phyloP scores from a whole-genome alignment of 1,140 invertebrate genomes.

The Drosophila micromelanica region DNA sequence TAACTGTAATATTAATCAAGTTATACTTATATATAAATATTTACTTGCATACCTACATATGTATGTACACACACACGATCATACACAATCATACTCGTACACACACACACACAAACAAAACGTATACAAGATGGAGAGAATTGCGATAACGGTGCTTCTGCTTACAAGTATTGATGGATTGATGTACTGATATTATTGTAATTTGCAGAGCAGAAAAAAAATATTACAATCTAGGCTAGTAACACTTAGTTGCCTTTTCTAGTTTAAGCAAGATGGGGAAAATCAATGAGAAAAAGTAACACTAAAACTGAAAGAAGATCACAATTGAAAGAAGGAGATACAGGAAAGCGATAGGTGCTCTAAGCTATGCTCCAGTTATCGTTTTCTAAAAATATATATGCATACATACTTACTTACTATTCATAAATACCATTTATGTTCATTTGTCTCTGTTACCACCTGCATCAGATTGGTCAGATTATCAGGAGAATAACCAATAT shows the following conservation, averaged over 20 bases:
- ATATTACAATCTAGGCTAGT: constrained; percentile 36
- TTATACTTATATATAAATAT: background rate
- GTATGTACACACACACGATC: background rate
- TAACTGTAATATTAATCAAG: constrained; percentile 13
- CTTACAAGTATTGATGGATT: background rate
- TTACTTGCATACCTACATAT: background rate
- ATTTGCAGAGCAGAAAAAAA: background rate
- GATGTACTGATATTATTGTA: too few relatives aligned
- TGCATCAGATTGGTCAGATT: background rate
- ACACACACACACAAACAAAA: constrained; percentile 25
- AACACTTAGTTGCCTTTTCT: constrained; percentile 54
- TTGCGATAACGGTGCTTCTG: constrained; percentile 29
- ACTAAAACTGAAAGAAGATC: background rate
- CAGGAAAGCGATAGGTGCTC: constrained; percentile 2
- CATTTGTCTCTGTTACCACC: background rate
- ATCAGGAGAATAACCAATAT: background rate
- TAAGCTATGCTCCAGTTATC: constrained; percentile 26
- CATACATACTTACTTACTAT: constrained; percentile 8
- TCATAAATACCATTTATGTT: background rate
- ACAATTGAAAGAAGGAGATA: background rate
- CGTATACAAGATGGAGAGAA: constrained; percentile 23
- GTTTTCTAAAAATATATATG: constrained; percentile 1
- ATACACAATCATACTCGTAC: constrained; percentile 14
- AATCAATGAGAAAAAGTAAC: background rate
- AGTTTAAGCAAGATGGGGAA: constrained; percentile 29